These are phyloP conservation scores for Ariopsis seemanni DNA, from an alignment of 2,113 vertebrate genomes.

Conservation along the genomic window DNA sequence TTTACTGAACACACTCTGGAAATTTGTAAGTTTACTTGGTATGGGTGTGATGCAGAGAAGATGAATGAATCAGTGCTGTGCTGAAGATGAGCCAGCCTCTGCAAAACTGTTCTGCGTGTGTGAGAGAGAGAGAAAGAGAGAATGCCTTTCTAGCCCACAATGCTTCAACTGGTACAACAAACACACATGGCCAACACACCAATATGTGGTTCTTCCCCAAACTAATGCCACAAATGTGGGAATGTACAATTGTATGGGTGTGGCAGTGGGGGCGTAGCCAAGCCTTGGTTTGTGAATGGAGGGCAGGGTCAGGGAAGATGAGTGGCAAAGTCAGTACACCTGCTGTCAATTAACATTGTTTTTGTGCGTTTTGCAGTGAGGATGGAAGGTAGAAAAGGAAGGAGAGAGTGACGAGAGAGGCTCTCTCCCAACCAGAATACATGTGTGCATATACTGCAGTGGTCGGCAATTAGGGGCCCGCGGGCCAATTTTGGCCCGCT, in stretches of 20 bases:
- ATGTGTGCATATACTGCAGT: too few species aligned
- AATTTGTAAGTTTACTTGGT: neutral
- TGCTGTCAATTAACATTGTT: too few species aligned
- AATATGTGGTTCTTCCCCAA: neutral
- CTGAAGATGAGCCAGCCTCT: neutral
- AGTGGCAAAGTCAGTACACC: too few species aligned
- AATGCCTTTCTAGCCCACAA: neutral
- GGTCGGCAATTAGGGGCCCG: too few species aligned
- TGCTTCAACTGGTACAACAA: neutral
- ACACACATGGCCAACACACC: neutral
- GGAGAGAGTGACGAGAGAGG: too few species aligned
- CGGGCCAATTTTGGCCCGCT: too few species aligned
- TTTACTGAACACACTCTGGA: neutral
- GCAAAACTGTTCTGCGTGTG: neutral
- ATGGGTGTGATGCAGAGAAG: neutral
- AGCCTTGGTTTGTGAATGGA: too few species aligned
- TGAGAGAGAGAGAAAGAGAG: neutral
- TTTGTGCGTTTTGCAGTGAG: too few species aligned
- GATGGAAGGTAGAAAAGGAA: too few species aligned
- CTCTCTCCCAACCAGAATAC: too few species aligned
- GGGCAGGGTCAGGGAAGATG: too few species aligned
- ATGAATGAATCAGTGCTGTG: neutral
- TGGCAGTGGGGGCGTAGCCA: too few species aligned
- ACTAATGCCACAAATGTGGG: neutral
- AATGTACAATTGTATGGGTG: neutral